These are phyloP conservation scores for Scophthalmus maximus DNA, from an alignment of 2,113 vertebrate species.

Conservation along the genomic window DNA sequence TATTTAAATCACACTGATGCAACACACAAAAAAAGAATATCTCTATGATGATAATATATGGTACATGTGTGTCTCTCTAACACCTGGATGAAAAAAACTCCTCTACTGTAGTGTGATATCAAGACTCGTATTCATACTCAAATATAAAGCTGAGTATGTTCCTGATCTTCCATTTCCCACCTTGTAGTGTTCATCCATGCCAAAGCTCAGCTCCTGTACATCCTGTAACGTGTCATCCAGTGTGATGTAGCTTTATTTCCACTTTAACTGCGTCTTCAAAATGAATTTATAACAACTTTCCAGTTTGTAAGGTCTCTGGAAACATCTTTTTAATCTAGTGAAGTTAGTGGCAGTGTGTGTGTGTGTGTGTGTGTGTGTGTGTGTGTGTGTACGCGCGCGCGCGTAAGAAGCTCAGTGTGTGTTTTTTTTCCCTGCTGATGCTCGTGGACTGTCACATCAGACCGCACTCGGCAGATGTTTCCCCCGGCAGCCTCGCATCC, in stretches of 20 bases:
- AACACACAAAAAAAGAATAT: no score
- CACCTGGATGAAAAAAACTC: slow-evolving; percentile 40
- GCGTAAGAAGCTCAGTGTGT: slow-evolving; percentile 52
- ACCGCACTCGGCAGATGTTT: slow-evolving; percentile 75
- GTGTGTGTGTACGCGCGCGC: slow-evolving; percentile 3
- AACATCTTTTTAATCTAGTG: slow-evolving; percentile 41
- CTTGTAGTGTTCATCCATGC: slow-evolving; percentile 20
- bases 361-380: slow-evolving; percentile 7
- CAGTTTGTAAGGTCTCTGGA: slow-evolving; percentile 41
- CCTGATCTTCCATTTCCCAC: slow-evolving; percentile 50
- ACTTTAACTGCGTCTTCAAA: slow-evolving; percentile 31
- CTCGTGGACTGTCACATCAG: slow-evolving; percentile 27
- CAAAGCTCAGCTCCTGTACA: slow-evolving; percentile 26
- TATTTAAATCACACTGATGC: slow-evolving; percentile 24
- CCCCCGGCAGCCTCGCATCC: slow-evolving; percentile 56
- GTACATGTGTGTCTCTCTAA: not conserved
- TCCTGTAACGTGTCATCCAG: slow-evolving; percentile 25
- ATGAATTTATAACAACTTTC: slow-evolving; percentile 45
- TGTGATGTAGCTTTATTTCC: slow-evolving; percentile 35
- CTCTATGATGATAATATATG: no score
- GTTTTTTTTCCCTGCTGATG: slow-evolving; percentile 25
- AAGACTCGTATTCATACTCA: slow-evolving; percentile 12
- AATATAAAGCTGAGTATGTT: slow-evolving; percentile 54
- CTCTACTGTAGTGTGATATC: slow-evolving; percentile 4
- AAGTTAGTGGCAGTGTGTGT: slow-evolving; percentile 19